A percentile compares a stretch with the other conserved stretches of the same genome.
These are phyloP conservation scores for Mola mola DNA, from an alignment of 2,113 vertebrate genomes.

Conservation along the genomic window DNA sequence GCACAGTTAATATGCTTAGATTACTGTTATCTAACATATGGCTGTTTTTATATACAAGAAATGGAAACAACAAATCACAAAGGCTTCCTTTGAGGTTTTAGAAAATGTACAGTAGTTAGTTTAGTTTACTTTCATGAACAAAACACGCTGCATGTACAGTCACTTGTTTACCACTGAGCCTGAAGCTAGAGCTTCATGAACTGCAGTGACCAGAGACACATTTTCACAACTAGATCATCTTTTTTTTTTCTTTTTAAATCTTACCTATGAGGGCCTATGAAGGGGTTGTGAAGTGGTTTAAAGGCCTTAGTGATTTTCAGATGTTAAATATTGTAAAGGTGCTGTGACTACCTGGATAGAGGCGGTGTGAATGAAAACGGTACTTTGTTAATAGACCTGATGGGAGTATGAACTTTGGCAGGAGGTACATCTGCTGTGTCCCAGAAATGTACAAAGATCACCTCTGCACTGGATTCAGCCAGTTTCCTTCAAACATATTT, in stretches of 20 bases:
- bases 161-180: constrained; percentile 66
- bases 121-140: constrained; percentile 63
- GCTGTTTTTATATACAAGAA: constrained; percentile 24
- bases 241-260: background rate
- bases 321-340: constrained; percentile 37
- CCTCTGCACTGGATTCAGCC: constrained; percentile 40
- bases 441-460: constrained; percentile 47
- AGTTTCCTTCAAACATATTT: constrained; percentile 21
- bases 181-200: too few species aligned
- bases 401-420: constrained; percentile 19
- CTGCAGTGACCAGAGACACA: constrained; percentile 20
- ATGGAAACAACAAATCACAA: constrained; percentile 83
- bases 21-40: constrained; percentile 64
- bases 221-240: background rate
- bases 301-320: constrained; percentile 46
- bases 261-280: constrained; percentile 9
- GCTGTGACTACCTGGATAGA: constrained; percentile 46
- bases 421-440: constrained; percentile 24
- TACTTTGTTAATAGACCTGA: constrained; percentile 52
- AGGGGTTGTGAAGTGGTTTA: constrained; percentile 28
- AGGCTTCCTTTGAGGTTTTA: constrained; percentile 80
- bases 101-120: constrained; percentile 64
- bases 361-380: constrained; percentile 21
- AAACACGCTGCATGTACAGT: constrained; percentile 54
- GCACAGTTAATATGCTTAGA: constrained; percentile 70